These are phyloP conservation scores for Zingel zingel DNA, from an alignment of 2,113 vertebrate species.

Conservation along the genomic window DNA sequence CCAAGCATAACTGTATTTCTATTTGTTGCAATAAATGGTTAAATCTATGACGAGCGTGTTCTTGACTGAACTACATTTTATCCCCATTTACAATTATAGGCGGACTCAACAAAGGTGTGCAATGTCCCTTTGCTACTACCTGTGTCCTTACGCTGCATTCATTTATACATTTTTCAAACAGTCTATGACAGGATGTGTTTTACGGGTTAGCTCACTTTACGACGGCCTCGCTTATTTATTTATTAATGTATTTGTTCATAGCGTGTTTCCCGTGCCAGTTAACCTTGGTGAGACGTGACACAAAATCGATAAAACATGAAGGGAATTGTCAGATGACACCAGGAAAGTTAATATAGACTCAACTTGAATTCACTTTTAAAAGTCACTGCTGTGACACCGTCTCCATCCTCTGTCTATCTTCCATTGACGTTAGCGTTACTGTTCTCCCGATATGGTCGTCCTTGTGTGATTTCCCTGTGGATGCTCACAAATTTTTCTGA, in stretches of 20 bases:
- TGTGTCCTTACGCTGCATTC: neutral
- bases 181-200: neutral
- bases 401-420: neutral
- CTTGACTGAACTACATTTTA: neutral
- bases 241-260: neutral
- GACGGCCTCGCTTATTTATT: neutral
- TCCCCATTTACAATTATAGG: neutral
- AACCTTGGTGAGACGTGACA: neutral
- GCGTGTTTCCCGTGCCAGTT: neutral
- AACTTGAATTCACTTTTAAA: neutral
- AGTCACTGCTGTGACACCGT: neutral
- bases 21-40: too few species aligned
- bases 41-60: too few species aligned
- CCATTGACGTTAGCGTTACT: too few species aligned
- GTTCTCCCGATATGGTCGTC: neutral
- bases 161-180: neutral
- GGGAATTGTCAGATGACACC: neutral
- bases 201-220: neutral
- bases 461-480: neutral
- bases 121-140: neutral
- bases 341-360: neutral
- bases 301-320: neutral
- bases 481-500: neutral
- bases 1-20: too few species aligned
- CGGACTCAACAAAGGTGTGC: neutral